Evolutionary conservation across 2,113 vertebrate genomes (phyloP), one percentile per base, ranked within the genome.

Genomic region (Rhinopomastus cyanomelas): DNA sequence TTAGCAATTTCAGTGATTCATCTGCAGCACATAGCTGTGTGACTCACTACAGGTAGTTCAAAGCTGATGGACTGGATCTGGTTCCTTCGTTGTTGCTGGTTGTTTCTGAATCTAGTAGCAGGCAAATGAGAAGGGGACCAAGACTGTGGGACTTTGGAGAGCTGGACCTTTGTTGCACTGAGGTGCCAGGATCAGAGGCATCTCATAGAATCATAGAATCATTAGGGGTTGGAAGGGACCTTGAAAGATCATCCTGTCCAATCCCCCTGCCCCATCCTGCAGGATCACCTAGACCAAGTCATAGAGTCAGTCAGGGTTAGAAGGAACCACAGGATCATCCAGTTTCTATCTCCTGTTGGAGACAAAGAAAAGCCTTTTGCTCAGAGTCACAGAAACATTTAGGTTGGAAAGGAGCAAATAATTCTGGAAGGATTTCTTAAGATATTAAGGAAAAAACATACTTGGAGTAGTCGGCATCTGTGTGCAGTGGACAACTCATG

Each of bases 1-100:
- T 87, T 86, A 69, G 62, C 51, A 93, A 81, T 86, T 71, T 72
- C 36, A 37, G 67, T 66, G 55, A 86, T 81, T 86, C 62, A 84
- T 90, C 74, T 68, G 16, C 49, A 67, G 14, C 79, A 90, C 51
- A 59, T 53, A 86, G 59, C 37, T 76, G 65, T 48, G 66, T 73
- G 55, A 30, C 60, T 84, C 29, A 12, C 66, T 90, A 66, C 51
- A 88, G 88, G 76, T 89, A 87, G 55, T 68, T 80, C 81, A 77
- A 65, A 80, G n/a, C 25, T 2, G 8, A 86, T n/a, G 42, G 37
- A 32, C 42, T 90, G 61, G 55, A 91, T 39, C 4, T 1, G 88
- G n/a, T 51, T 67, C 46, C 39, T 88, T 55, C 84, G 46, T 32
- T 44, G 78, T 1, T 32, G 46, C 25, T 67, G 27, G 6, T 48